Evolutionary conservation across 2,113 vertebrate species (phyloP).

Genomic region (Megaceryle torquata): DNA sequence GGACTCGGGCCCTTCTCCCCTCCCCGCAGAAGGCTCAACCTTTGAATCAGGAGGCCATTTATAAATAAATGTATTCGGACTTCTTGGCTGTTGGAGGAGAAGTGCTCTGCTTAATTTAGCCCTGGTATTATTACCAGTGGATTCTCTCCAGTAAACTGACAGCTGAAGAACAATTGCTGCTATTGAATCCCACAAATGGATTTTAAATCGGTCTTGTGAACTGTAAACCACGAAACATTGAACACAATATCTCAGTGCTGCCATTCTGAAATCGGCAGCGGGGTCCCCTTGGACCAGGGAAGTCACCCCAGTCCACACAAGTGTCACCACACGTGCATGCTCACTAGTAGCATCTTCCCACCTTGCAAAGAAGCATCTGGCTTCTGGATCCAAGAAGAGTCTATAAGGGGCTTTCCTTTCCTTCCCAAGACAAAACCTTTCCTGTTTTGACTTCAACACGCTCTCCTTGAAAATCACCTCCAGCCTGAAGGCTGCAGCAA

Average conservation of each 20-base stretch:
- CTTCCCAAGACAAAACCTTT: not conserved
- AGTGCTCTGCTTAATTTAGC: conserved; percentile 30
- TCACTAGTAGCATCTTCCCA: fast-evolving
- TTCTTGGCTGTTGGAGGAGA: conserved; percentile 13
- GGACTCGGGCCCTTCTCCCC: not conserved
- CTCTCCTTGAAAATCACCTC: not conserved
- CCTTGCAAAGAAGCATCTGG: not conserved
- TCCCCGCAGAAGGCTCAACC: not conserved
- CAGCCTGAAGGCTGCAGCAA: not conserved
- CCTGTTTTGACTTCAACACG: fast-evolving
- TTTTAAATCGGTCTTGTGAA: not conserved
- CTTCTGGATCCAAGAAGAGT: not conserved
- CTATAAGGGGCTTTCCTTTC: not conserved
- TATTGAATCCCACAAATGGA: not conserved
- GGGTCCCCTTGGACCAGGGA: not conserved
- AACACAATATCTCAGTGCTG: not conserved
- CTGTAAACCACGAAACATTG: not conserved
- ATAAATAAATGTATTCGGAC: not conserved
- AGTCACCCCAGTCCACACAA: not conserved
- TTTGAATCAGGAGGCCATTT: not conserved
- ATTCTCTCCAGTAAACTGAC: not conserved
- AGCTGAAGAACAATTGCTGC: conserved; percentile 18
- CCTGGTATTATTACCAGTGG: not conserved
- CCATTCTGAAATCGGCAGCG: not conserved
- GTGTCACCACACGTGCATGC: fast-evolving